These are phyloP conservation scores for Gobio gobio DNA, from an alignment of 2,113 vertebrate genomes.

Conservation along the genomic window DNA sequence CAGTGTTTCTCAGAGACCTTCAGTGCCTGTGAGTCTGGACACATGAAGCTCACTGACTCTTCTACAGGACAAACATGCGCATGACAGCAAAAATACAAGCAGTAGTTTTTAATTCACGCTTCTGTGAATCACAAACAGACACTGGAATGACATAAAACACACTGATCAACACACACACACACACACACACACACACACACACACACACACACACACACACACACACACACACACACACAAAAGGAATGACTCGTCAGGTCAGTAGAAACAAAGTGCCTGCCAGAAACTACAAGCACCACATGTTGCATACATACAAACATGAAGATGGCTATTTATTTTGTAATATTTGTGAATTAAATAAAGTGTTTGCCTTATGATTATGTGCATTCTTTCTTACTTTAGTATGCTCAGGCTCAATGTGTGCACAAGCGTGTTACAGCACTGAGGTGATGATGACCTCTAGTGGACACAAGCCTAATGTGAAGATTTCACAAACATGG, in stretches of 20 bases:
- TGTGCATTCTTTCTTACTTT: not conserved
- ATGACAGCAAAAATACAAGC: not conserved
- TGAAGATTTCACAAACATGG: no score
- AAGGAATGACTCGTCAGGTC: not conserved
- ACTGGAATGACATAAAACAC: not conserved
- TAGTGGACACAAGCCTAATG: no score
- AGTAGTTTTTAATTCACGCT: not conserved
- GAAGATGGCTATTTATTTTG: slow-evolving; percentile 10
- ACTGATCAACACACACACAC: not conserved
- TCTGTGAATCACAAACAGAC: not conserved
- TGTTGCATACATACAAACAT: not conserved
- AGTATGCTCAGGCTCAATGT: no score
- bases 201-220: no score
- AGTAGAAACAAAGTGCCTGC: not conserved
- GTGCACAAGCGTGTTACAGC: no score
- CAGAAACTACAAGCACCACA: not conserved
- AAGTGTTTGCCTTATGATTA: not conserved
- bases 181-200: no score
- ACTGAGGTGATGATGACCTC: no score
- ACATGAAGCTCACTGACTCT: not conserved
- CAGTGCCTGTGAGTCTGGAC: not conserved
- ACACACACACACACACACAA: no score
- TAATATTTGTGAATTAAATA: slow-evolving; percentile 10
- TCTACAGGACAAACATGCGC: not conserved
- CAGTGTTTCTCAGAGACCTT: not conserved